A percentile compares a stretch with the other conserved stretches of the same genome.
These are phyloP conservation scores for Varroa destructor DNA, from an alignment of 1,140 invertebrate species.

Conservation along the genomic window DNA sequence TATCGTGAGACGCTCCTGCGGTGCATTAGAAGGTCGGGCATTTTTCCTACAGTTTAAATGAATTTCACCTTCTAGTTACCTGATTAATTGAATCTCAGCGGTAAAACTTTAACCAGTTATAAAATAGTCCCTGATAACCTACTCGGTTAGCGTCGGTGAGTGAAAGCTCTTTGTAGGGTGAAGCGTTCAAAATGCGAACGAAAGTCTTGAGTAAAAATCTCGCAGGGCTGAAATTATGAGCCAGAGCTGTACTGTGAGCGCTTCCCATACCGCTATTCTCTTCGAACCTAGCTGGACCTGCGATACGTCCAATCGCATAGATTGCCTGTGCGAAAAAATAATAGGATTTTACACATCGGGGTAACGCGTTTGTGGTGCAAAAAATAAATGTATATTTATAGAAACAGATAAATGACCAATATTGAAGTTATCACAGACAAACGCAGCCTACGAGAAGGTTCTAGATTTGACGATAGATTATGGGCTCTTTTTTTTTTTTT, in stretches of 20 bases:
- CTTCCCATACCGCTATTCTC: slow-evolving; percentile 18
- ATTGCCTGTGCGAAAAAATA: neutral
- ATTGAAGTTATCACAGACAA: neutral
- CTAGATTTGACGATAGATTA: no score
- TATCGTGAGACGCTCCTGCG: no score
- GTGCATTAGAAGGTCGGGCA: no score
- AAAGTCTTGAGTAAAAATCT: slow-evolving; percentile 33
- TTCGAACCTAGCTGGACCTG: slow-evolving; percentile 4
- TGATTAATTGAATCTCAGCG: no score
- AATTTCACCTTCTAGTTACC: no score
- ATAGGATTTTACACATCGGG: neutral
- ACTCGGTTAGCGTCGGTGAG: slow-evolving; percentile 53
- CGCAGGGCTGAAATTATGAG: slow-evolving; percentile 10
- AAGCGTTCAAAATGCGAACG: slow-evolving; percentile 32
- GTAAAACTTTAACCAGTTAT: no score
- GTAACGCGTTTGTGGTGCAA: neutral
- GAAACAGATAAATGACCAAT: neutral
- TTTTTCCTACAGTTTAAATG: no score
- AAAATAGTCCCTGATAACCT: no score
- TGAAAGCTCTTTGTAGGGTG: slow-evolving; percentile 51
- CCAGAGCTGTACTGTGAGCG: neutral
- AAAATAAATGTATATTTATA: neutral
- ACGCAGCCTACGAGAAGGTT: no score
- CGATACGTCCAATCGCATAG: neutral
- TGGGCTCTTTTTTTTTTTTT: no score